These are phyloP conservation scores for Meganola albula DNA, from an alignment of 2,888 invertebrate species.

Conservation along the genomic window DNA sequence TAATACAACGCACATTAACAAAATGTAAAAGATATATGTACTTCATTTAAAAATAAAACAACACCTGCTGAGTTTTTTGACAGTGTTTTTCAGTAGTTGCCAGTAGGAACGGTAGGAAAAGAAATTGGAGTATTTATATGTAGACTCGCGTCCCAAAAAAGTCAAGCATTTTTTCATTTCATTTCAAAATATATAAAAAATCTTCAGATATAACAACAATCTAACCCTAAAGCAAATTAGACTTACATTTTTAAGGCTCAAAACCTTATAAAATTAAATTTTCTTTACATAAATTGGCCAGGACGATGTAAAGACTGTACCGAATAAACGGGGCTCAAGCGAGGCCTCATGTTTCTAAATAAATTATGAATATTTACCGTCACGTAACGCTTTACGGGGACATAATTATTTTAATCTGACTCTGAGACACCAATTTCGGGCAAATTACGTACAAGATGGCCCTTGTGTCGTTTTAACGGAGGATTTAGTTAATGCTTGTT, in stretches of 20 bases:
- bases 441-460: slow-evolving; percentile 58
- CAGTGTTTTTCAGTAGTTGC: too few species aligned
- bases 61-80: too few species aligned
- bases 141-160: too few species aligned
- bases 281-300: slow-evolving; percentile 59
- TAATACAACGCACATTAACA: too few species aligned
- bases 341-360: slow-evolving; percentile 63
- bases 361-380: slow-evolving; percentile 72
- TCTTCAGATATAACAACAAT: slow-evolving; percentile 35
- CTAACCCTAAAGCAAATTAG: slow-evolving; percentile 47
- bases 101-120: too few species aligned
- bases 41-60: too few species aligned
- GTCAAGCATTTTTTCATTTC: too few species aligned
- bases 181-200: too few species aligned
- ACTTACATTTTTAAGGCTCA: slow-evolving; percentile 48
- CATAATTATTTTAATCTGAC: slow-evolving; percentile 69
- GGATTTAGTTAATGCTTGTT: too few species aligned
- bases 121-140: too few species aligned
- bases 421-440: slow-evolving; percentile 55
- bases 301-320: slow-evolving; percentile 50
- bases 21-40: too few species aligned
- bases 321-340: slow-evolving; percentile 44
- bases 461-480: too few species aligned
- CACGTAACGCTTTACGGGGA: slow-evolving; percentile 62
- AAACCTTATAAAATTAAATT: slow-evolving; percentile 60